Conservation (phyloP, 2,888 invertebrate genomes). For the Rhingia rostrata region DNA sequence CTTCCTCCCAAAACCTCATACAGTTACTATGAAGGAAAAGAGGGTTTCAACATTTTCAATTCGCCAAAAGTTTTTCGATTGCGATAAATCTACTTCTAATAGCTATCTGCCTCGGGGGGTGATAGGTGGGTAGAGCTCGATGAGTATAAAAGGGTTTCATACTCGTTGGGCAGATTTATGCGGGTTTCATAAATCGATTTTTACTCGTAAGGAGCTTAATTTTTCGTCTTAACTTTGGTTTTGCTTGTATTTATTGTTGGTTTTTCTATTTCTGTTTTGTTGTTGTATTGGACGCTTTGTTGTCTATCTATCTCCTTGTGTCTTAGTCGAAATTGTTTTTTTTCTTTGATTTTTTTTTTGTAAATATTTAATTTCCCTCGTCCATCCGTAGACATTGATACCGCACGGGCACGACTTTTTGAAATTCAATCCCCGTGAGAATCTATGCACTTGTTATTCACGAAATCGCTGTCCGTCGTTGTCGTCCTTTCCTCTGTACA, state of each 20-base stretch:
- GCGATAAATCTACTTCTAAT: constrained; percentile 75
- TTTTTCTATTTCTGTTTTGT: too few relatives aligned
- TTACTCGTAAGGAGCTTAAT: constrained; percentile 40
- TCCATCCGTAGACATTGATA: constrained; percentile 75
- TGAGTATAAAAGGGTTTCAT: constrained; percentile 8
- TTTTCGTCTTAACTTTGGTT: constrained; percentile 65
- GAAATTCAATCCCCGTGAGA: constrained; percentile 82
- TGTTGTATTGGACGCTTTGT: not conserved
- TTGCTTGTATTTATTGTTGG: not conserved
- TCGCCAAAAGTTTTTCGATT: constrained; percentile 74
- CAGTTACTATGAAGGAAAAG: constrained; percentile 1
- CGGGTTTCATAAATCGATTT: constrained; percentile 69
- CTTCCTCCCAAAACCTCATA: constrained; percentile 22
- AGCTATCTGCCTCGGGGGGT: constrained; percentile 66
- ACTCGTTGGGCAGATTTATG: constrained; percentile 54
- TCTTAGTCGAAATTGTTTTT: constrained; percentile 64
- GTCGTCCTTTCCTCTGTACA: constrained; percentile 14
- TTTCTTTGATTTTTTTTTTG: constrained; percentile 45
- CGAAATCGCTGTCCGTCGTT: constrained; percentile 37
- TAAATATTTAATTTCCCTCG: constrained; percentile 73
- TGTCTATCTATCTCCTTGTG: constrained; percentile 6
- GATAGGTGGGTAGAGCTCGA: constrained; percentile 21
- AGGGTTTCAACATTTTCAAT: constrained; percentile 68
- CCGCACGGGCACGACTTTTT: constrained; percentile 76
- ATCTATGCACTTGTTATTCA: constrained; percentile 78